Evolutionary conservation across 2,113 vertebrate species (phyloP).

Genomic region (Pachycephala philippinensis): DNA sequence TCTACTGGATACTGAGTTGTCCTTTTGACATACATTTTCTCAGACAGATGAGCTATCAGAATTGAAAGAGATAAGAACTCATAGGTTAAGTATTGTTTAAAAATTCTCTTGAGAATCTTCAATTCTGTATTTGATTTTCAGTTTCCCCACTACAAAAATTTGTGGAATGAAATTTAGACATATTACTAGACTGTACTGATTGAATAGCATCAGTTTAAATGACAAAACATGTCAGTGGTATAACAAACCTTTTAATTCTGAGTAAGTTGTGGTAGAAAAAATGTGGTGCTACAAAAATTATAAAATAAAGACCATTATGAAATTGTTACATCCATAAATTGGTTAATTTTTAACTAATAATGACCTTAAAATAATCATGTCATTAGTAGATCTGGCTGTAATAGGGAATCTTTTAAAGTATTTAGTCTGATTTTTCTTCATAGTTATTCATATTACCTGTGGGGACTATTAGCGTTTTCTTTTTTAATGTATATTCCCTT

Average conservation of each 20-base stretch:
- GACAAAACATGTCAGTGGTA: accelerated
- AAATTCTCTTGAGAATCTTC: background rate
- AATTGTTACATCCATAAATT: background rate
- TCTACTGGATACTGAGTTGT: background rate
- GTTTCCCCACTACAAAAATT: background rate
- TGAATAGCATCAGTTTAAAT: background rate
- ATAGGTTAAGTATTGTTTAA: background rate
- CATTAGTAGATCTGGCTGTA: background rate
- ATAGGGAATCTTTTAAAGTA: background rate
- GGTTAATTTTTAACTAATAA: background rate
- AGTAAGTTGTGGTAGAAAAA: background rate
- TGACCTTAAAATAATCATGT: background rate
- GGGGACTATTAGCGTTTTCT: background rate
- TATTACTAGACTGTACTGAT: background rate
- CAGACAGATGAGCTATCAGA: background rate
- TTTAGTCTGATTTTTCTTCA: background rate
- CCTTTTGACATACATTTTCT: background rate
- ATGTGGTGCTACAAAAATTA: accelerated
- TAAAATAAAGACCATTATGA: background rate
- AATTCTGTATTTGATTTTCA: background rate
- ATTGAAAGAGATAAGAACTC: background rate
- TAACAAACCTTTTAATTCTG: background rate
- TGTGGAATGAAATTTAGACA: background rate
- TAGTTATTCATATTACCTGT: background rate
- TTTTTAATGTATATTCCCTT: background rate